Evolutionary conservation across 1,140 invertebrate genomes (phyloP).

Genomic region (Polypedilum vanderplanki): DNA sequence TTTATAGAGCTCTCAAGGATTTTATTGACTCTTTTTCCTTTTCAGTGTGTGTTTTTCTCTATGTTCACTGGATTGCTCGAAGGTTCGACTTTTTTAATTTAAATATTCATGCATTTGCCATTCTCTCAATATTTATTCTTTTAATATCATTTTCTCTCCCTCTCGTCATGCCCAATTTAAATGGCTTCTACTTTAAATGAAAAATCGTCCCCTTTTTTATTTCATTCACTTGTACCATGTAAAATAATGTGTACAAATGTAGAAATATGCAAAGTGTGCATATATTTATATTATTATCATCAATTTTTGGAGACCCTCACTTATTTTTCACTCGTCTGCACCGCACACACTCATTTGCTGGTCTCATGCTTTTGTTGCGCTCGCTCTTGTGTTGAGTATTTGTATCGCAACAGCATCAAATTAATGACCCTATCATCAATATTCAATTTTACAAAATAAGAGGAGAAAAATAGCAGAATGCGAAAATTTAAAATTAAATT

Average conservation of each 20-base stretch:
- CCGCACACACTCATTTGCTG: not conserved
- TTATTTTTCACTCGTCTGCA: not conserved
- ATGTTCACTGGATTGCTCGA: not conserved
- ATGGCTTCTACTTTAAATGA: slow-evolving; percentile 22
- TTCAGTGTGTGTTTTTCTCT: not conserved
- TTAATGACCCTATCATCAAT: slow-evolving; percentile 20
- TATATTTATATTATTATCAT: no score
- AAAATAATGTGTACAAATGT: no score
- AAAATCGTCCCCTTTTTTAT: slow-evolving; percentile 11
- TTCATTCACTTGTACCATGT: not conserved
- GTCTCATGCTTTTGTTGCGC: not conserved
- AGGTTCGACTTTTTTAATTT: slow-evolving; percentile 18
- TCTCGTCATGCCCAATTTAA: slow-evolving; percentile 27
- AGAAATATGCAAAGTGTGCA: no score
- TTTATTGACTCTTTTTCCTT: not conserved
- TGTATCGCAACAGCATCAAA: not conserved
- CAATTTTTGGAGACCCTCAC: no score
- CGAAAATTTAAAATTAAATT: slow-evolving; percentile 11
- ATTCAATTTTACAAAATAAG: not conserved
- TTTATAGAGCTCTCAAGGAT: no score
- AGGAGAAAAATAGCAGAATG: not conserved
- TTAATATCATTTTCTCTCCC: not conserved
- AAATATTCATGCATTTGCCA: slow-evolving; percentile 16
- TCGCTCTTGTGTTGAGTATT: not conserved
- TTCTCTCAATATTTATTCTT: not conserved